Evolutionary conservation across 1,140 invertebrate species (phyloP).

Genomic region (Cepaea nemoralis): DNA sequence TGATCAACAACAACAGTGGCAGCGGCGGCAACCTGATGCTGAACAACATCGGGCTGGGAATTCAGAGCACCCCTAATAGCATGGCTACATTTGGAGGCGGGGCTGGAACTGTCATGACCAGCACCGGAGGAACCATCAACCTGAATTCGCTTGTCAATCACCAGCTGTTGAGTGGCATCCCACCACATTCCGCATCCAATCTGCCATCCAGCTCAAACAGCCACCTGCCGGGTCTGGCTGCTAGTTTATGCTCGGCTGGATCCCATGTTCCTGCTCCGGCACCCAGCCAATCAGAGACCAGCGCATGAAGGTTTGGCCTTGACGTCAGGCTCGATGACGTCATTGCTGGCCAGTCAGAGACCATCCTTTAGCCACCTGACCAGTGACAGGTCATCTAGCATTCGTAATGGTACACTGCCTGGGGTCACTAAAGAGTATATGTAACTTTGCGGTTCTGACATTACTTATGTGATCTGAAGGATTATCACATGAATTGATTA

Average conservation of each 20-base stretch:
- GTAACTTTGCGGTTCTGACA: background rate
- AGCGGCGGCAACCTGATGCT: background rate
- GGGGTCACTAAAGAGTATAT: background rate
- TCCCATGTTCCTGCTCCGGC: slow-evolving; percentile 23
- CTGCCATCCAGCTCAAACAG: slow-evolving; percentile 6
- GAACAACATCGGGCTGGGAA: background rate
- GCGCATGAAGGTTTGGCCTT: slow-evolving; percentile 42
- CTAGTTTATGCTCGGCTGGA: background rate
- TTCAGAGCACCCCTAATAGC: slow-evolving; percentile 8
- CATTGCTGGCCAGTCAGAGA: slow-evolving; percentile 42
- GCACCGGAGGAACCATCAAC: slow-evolving; percentile 14
- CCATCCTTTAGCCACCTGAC: slow-evolving; percentile 33
- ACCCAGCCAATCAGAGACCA: slow-evolving; percentile 35
- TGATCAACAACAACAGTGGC: background rate
- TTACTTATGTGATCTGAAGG: background rate
- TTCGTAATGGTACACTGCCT: background rate
- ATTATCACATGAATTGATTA: too few relatives aligned
- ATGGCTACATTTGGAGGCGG: slow-evolving; percentile 20
- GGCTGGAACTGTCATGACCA: background rate
- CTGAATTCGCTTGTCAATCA: slow-evolving; percentile 21
- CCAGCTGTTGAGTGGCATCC: background rate
- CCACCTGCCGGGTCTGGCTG: background rate
- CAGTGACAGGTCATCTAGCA: background rate
- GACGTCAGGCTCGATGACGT: slow-evolving; percentile 38
- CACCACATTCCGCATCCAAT: slow-evolving; percentile 7